Base-by-base conservation (phyloP, 2,888 invertebrate species). In the Hypsopygia costalis region DNA sequence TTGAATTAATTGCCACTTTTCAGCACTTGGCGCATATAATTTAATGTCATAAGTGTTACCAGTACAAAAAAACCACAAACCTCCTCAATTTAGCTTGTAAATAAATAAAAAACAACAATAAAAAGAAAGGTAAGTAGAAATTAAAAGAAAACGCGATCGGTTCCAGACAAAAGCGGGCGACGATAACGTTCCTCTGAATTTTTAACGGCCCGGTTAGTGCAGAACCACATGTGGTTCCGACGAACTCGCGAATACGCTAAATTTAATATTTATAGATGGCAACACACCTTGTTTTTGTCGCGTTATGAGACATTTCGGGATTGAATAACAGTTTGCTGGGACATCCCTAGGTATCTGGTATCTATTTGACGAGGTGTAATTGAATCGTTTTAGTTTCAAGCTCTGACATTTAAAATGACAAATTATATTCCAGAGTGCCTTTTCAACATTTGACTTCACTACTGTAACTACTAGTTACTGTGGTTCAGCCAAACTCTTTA, bases 251-350 rank as follows among this genome's bases (percentile, higher is more conserved):
- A 78, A 80, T 74, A 78, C 69, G 64, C 67, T 64, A 67, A 77
- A 81, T 86, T 79, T 83, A 86, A 83, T 86, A 87, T 87, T 87
- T 82, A 85, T 82, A 75, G 74, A 66, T 58, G 48, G 61, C 65
- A 72, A 63, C 69, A 70, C 74, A 76, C 70, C 69, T 74, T 69
- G 69, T 78, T 78, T 80, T 80, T 74, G 66, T 57, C 50, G 58
- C 59, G 63, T 66, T 75, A 77, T 75, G 72, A 69, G 71, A 70
- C 63, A 67, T 66, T 49, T 68, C 52, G 57, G 55, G 51, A 57
- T 61, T 53, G 52, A 53, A 59, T 43, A 52, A 62, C 56, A 51
- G 57, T 38, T 33, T 51, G 55, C 53, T 6, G 46, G 40, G 30
- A 34, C 16, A 36, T 22, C 21, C 31, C 33, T 33, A n/a, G n/a